Base-by-base conservation (phyloP, 1,140 invertebrate species). In the Babylonia areolata region DNA sequence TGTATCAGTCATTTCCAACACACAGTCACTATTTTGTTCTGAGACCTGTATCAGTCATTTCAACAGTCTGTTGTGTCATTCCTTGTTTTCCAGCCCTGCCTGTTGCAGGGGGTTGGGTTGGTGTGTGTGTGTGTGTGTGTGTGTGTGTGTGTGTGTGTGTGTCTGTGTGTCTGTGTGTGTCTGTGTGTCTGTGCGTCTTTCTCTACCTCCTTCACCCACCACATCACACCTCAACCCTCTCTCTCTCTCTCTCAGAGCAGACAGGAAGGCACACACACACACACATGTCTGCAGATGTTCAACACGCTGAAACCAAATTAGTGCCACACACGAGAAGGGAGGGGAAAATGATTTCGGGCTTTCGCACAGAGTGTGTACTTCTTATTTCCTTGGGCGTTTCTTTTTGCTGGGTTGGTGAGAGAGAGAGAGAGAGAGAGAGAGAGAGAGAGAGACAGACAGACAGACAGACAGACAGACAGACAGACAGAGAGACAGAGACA, bases 391-490 rank as follows among this genome's bases (percentile, higher is more conserved):
- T n/a, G n/a, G n/a, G n/a, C n/a, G n/a, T n/a, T n/a, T n/a, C 46
- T 51, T 51, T 51, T 51, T 2, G 17, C 17, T 51, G 9, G 46
- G 2, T 51, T 51, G 46, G 17, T 3, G 46, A 51, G 17, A 51
- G 46, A 51, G 58, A 9, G 33, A 71, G 69, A 71, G 28, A 2
- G 28, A 9, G 0, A 17, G 46, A 9, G 9, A 51, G 9, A 2
- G 9, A 51, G 46, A 51, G 9, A 51, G 46, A 51, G 9, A 31
- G 28, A 71, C 69, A 71, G 31, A 33, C 64, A 71, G 64, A 71
- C 64, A 33, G 23, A 71, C 64, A 71, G 31, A 71, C 64, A n/a
- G 64, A 71, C 64, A 71, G 31, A 71, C 64, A 71, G 12, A 71
- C 0, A 64, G 58, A 64, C 20, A 64, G 58, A 2, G 58, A 64